These are phyloP conservation scores for Cynoglossus semilaevis DNA, from an alignment of 2,113 vertebrate species.

Conservation along the genomic window DNA sequence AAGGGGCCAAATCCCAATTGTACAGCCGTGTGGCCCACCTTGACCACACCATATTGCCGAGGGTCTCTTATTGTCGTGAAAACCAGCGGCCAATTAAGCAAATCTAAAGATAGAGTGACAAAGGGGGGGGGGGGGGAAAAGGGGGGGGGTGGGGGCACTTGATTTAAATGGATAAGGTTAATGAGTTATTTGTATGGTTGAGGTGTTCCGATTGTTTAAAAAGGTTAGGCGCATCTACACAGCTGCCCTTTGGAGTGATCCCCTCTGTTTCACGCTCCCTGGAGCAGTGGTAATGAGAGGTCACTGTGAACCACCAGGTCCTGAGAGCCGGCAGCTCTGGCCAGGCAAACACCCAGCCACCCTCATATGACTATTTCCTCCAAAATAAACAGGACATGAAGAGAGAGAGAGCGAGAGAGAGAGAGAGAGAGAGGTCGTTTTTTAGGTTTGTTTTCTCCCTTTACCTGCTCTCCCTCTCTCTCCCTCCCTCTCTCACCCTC, in stretches of 20 bases:
- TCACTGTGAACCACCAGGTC: constrained; percentile 59
- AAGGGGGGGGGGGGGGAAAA: constrained; percentile 39
- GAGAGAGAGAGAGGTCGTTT: constrained; percentile 57
- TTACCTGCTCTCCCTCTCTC: constrained; percentile 32
- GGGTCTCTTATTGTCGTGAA: constrained; percentile 66
- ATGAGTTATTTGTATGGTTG: constrained; percentile 85
- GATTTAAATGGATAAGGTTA: constrained; percentile 83
- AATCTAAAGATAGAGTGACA: constrained; percentile 58
- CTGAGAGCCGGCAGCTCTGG: constrained; percentile 34
- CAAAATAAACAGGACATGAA: constrained; percentile 60
- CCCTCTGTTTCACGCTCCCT: constrained; percentile 70
- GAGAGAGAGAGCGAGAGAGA: constrained; percentile 54
- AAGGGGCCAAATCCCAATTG: constrained; percentile 46
- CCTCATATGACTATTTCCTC: constrained; percentile 57
- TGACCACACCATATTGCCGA: constrained; percentile 45
- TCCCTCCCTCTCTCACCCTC: constrained; percentile 16
- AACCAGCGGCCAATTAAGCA: constrained; percentile 73
- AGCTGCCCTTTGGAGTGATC: constrained; percentile 77
- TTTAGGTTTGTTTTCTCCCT: constrained; percentile 40
- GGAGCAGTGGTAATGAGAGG: constrained; percentile 78
- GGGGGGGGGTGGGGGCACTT: constrained; percentile 62
- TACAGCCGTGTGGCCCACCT: constrained; percentile 14
- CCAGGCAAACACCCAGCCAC: constrained; percentile 47
- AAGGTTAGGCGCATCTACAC: constrained; percentile 77
- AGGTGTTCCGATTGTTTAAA: constrained; percentile 74